phyloP scores from a whole-genome alignment of 2,888 invertebrate species.

The Podabrus alpinus region DNA sequence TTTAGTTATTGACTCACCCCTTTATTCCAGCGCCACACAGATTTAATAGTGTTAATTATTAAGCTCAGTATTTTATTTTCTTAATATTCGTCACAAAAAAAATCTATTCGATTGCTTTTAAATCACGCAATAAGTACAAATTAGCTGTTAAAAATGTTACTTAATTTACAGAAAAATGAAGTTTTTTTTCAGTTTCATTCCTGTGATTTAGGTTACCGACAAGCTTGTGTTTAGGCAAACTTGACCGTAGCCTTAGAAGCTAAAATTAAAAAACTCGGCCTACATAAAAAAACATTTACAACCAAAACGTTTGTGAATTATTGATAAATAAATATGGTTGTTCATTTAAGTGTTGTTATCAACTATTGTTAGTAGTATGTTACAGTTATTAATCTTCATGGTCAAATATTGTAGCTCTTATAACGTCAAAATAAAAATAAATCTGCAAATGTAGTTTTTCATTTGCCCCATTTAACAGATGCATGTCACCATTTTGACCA shows the following conservation, averaged over 20 bases:
- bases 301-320: neutral
- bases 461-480: neutral
- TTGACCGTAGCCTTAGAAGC: neutral
- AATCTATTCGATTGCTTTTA: neutral
- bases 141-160: constrained; percentile 20
- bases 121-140: constrained; percentile 17
- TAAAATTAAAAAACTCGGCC: constrained; percentile 19
- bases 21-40: neutral
- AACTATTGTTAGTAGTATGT: constrained; percentile 45
- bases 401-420: constrained; percentile 48
- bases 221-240: neutral
- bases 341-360: constrained; percentile 50
- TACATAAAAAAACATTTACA: constrained; percentile 8
- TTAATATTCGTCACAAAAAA: neutral
- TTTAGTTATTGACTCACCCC: too few relatives aligned
- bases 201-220: constrained; percentile 2
- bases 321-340: neutral
- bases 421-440: constrained; percentile 48
- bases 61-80: neutral
- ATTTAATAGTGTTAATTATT: neutral
- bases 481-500: too few relatives aligned
- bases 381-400: constrained; percentile 47
- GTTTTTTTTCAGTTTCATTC: neutral
- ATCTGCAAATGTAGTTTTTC: neutral
- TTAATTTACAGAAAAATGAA: neutral